These are phyloP conservation scores for Caenorhabditis sp. DNA, from an alignment of 2,888 invertebrate species.

Conservation along the genomic window DNA sequence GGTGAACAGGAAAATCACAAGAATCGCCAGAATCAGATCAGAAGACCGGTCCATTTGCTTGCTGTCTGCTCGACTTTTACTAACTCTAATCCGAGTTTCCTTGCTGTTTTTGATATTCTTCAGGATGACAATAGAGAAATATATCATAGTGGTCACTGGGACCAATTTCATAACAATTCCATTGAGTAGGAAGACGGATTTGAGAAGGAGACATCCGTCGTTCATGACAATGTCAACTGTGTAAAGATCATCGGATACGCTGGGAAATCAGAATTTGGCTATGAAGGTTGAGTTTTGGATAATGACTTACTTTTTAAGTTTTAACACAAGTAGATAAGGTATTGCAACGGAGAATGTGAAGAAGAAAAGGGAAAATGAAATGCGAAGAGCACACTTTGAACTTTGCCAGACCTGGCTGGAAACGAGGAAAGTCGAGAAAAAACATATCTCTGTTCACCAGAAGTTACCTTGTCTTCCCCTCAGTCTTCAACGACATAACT, in stretches of 20 bases:
- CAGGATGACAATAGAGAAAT: slow-evolving; percentile 4
- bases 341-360: slow-evolving; percentile 9
- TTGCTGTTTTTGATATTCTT: not conserved
- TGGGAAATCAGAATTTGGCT: not conserved
- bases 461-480: not conserved
- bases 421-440: too few species aligned
- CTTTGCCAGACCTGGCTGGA: slow-evolving; percentile 9
- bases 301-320: not conserved
- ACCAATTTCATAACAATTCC: slow-evolving; percentile 2
- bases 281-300: not conserved
- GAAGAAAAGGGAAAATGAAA: not conserved
- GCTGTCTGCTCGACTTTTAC: not conserved
- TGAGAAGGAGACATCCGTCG: slow-evolving; percentile 5
- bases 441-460: too few species aligned
- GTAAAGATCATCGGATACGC: slow-evolving; percentile 1
- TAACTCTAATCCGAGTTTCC: not conserved
- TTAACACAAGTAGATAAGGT: not conserved
- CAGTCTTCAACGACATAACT: not conserved
- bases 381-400: not conserved
- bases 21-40: slow-evolving; percentile 4
- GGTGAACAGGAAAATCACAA: slow-evolving; percentile 11
- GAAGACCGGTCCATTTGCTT: slow-evolving; percentile 12
- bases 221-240: not conserved
- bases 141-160: not conserved
- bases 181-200: slow-evolving; percentile 5